Conservation (phyloP, 2,113 vertebrate species). For the Agelaius phoeniceus region DNA sequence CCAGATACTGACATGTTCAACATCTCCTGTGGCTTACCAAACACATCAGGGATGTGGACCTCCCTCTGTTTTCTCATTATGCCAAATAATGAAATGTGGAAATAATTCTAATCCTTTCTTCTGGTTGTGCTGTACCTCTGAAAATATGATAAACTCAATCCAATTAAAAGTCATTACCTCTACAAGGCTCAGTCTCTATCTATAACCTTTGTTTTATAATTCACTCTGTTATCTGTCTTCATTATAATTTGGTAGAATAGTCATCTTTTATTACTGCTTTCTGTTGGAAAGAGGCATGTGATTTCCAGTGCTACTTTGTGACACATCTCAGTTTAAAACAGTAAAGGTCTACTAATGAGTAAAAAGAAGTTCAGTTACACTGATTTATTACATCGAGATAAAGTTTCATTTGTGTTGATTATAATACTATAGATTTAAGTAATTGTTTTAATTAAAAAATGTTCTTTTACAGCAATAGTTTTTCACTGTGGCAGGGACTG, state of each 20-base stretch:
- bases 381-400: constrained; percentile 9
- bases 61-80: constrained; percentile 87
- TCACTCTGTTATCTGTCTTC: constrained; percentile 74
- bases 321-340: constrained; percentile 47
- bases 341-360: constrained; percentile 40
- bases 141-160: constrained; percentile 85
- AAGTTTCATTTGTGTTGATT: constrained; percentile 48
- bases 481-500: not conserved
- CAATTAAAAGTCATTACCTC: constrained; percentile 86
- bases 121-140: constrained; percentile 76
- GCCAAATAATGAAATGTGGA: constrained; percentile 84
- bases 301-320: constrained; percentile 39
- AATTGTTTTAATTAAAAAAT: not conserved
- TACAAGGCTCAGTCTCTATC: constrained; percentile 70
- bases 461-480: not conserved
- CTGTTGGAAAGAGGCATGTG: constrained; percentile 41
- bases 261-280: constrained; percentile 56
- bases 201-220: constrained; percentile 77
- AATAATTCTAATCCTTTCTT: constrained; percentile 85
- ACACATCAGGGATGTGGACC: constrained; percentile 76
- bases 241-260: constrained; percentile 68
- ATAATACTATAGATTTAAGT: not conserved
- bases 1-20: constrained; percentile 77
- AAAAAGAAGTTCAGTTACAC: constrained; percentile 23
- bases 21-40: constrained; percentile 76